phyloP scores from a whole-genome alignment of 2,113 vertebrate genomes.

The Antennarius striatus region DNA sequence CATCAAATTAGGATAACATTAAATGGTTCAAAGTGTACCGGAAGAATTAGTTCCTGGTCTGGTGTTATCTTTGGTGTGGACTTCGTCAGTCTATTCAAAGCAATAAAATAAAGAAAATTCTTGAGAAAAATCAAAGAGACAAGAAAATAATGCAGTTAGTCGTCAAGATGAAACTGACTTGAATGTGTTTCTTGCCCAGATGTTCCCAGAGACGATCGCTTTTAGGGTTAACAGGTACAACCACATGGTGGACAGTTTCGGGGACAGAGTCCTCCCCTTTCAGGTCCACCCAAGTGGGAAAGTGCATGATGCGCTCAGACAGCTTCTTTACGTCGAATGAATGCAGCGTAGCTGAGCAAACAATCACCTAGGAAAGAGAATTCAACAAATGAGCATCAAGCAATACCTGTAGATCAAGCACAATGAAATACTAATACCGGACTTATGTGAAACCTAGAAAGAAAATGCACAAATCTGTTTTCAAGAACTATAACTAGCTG shows the following conservation, averaged over 20 bases:
- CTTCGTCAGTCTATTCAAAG: constrained; percentile 89
- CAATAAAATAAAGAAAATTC: background rate
- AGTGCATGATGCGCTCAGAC: constrained; percentile 98
- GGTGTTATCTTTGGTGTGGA: constrained; percentile 94
- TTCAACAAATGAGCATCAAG: background rate
- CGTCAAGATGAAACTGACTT: constrained; percentile 68
- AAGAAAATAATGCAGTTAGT: background rate
- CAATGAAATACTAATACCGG: too few species aligned
- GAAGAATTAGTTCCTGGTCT: constrained; percentile 87
- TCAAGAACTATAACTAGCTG: too few species aligned
- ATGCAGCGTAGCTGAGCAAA: constrained; percentile 96
- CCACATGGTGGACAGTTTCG: constrained; percentile 95
- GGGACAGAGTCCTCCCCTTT: constrained; percentile 99
- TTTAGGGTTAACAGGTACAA: constrained; percentile 94
- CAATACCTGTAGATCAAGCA: too few species aligned
- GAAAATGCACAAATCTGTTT: too few species aligned
- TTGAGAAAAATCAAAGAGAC: background rate
- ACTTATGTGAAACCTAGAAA: too few species aligned
- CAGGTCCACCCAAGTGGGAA: constrained; percentile 97
- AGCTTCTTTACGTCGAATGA: constrained; percentile 99
- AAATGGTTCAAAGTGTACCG: constrained; percentile 73
- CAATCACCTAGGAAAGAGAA: constrained; percentile 86
- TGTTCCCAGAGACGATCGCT: constrained; percentile 89
- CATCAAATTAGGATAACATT: background rate
- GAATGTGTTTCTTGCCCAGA: constrained; percentile 88